Conservation (phyloP, 2,888 invertebrate genomes). For the Nymphalis c-album region DNA sequence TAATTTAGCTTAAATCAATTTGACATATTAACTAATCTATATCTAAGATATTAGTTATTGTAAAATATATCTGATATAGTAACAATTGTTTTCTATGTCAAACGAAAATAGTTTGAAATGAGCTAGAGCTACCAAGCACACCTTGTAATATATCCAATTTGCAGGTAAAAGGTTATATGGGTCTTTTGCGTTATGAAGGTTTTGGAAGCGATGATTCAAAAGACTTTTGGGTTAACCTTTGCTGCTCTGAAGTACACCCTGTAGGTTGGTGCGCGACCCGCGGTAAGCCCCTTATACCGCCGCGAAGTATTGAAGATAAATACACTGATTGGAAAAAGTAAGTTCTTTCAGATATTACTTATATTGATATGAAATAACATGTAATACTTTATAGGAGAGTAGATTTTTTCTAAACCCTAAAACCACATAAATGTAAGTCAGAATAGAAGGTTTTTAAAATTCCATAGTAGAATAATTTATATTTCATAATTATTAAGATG, state of each 20-base stretch:
- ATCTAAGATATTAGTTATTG: too few species aligned
- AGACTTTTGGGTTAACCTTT: conserved; percentile 98
- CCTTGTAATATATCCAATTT: conserved; percentile 12
- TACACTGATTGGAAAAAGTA: conserved; percentile 96
- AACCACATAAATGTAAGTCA: too few species aligned
- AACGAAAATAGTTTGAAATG: neutral
- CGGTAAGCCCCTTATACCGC: conserved; percentile 97
- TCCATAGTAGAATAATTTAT: too few species aligned
- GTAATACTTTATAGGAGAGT: neutral
- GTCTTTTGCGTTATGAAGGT: conserved; percentile 93
- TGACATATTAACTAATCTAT: too few species aligned
- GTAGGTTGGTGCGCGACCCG: conserved; percentile 99
- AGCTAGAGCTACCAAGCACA: neutral
- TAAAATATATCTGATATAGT: too few species aligned
- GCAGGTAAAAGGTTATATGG: conserved; percentile 92
- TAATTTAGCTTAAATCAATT: too few species aligned
- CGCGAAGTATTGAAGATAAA: conserved; percentile 94
- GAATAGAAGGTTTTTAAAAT: too few species aligned
- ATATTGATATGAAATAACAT: neutral
- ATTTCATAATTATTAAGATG: too few species aligned
- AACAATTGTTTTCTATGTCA: too few species aligned
- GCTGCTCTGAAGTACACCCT: conserved; percentile 96
- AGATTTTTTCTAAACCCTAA: too few species aligned
- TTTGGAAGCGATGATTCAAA: conserved; percentile 92
- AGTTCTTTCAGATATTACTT: conserved; percentile 34